These are phyloP conservation scores for Pseudoatta argentina DNA, from an alignment of 1,140 invertebrate genomes.

Conservation along the genomic window DNA sequence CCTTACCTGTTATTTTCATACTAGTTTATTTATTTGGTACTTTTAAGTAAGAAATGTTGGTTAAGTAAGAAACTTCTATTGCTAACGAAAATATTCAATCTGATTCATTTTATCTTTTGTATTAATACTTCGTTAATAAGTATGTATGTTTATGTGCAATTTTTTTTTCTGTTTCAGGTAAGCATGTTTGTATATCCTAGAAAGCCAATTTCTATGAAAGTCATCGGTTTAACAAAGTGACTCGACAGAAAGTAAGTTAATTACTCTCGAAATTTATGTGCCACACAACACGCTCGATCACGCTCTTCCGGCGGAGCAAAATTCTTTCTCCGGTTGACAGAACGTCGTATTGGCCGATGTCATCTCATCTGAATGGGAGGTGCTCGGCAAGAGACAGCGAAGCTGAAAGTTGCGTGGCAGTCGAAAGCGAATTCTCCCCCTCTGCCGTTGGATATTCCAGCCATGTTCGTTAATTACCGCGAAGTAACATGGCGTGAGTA, in stretches of 20 bases:
- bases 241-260: slow-evolving; percentile 46
- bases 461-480: slow-evolving; percentile 75
- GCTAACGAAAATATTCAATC: not conserved
- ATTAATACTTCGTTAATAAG: not conserved
- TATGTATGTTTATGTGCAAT: slow-evolving; percentile 4
- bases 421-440: slow-evolving; percentile 51
- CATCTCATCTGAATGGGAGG: slow-evolving; percentile 30
- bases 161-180: slow-evolving; percentile 79
- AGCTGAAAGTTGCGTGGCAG: slow-evolving; percentile 52
- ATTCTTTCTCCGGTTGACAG: slow-evolving; percentile 38
- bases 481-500: slow-evolving; percentile 79
- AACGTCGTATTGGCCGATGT: slow-evolving; percentile 21
- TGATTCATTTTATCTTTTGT: not conserved
- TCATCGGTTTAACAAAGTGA: not conserved
- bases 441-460: slow-evolving; percentile 69
- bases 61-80: not conserved
- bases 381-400: slow-evolving; percentile 52
- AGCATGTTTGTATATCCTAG: slow-evolving; percentile 37
- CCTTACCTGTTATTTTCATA: too few species aligned
- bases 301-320: not conserved
- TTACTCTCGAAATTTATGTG: slow-evolving; percentile 33
- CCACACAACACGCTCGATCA: slow-evolving; percentile 28
- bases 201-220: not conserved
- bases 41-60: not conserved
- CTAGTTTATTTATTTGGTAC: too few species aligned